Conservation (phyloP, 2,888 invertebrate species). For the Mellilla xanthometata region DNA sequence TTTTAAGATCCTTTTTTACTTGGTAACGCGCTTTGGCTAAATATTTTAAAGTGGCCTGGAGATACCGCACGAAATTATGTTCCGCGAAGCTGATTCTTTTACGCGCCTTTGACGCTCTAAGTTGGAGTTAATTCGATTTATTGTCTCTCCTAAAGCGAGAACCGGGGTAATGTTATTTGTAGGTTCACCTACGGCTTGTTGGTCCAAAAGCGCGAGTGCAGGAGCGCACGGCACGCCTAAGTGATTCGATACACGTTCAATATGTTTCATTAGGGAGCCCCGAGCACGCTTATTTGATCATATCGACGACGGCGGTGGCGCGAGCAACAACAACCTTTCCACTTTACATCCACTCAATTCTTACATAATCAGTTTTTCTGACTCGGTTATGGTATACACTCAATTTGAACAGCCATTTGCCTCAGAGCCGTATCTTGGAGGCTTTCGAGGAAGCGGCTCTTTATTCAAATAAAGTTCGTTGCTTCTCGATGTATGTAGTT, state of each 20-base stretch:
- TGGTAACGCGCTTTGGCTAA: conserved; percentile 60
- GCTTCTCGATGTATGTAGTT: too few relatives aligned
- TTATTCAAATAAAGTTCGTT: too few relatives aligned
- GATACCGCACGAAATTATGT: conserved; percentile 71
- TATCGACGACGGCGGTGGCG: conserved; percentile 52
- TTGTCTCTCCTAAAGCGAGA: conserved; percentile 78
- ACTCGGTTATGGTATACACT: conserved; percentile 62
- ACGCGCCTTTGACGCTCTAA: conserved; percentile 72
- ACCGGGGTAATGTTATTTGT: conserved; percentile 74
- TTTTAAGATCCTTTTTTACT: too few relatives aligned
- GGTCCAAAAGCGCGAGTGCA: conserved; percentile 71
- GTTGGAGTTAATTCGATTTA: conserved; percentile 77
- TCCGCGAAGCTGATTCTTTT: conserved; percentile 65
- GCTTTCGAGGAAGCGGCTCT: too few relatives aligned
- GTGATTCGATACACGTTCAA: conserved; percentile 82
- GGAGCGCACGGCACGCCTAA: conserved; percentile 73
- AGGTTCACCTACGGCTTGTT: conserved; percentile 75
- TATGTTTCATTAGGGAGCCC: conserved; percentile 79
- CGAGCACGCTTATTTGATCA: conserved; percentile 79
- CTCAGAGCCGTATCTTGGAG: conserved; percentile 34
- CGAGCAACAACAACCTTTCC: conserved; percentile 47
- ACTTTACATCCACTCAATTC: conserved; percentile 59
- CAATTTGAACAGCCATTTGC: conserved; percentile 49
- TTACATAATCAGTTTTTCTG: conserved; percentile 73
- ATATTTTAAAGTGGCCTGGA: conserved; percentile 60